phyloP scores from a whole-genome alignment of 2,888 invertebrate species.

The Eupithecia tripunctaria region DNA sequence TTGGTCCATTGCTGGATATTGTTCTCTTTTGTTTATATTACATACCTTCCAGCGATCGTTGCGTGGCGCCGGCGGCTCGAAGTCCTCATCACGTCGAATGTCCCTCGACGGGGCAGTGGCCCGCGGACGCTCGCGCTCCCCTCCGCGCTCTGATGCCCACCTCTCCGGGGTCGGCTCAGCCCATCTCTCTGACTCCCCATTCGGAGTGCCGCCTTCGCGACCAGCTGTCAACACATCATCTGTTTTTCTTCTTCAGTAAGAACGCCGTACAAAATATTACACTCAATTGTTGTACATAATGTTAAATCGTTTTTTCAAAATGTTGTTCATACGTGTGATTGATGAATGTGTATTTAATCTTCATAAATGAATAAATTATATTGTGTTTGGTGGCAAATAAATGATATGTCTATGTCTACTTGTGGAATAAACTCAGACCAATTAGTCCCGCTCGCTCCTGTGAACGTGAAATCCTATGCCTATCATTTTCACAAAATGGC shows the following conservation, averaged over 20 bases:
- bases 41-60: constrained; percentile 86
- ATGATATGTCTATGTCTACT: no score
- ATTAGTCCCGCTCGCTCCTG: no score
- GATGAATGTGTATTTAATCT: no score
- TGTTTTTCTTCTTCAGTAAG: constrained; percentile 5
- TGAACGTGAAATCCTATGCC: no score
- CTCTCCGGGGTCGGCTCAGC: constrained; percentile 63
- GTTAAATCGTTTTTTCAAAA: no score
- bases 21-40: neutral
- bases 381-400: no score
- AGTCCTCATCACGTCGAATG: constrained; percentile 62
- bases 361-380: no score
- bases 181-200: constrained; percentile 81
- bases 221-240: constrained; percentile 51
- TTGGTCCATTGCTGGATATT: neutral
- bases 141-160: constrained; percentile 56
- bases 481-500: no score
- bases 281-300: neutral
- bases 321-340: no score
- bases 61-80: constrained; percentile 76
- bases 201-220: constrained; percentile 80
- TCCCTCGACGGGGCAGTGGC: constrained; percentile 52
- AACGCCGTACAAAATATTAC: neutral
- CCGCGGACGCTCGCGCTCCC: constrained; percentile 49
- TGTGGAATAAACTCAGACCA: no score